phyloP scores from a whole-genome alignment of 2,113 vertebrate genomes.

The Tenrec ecaudatus region DNA sequence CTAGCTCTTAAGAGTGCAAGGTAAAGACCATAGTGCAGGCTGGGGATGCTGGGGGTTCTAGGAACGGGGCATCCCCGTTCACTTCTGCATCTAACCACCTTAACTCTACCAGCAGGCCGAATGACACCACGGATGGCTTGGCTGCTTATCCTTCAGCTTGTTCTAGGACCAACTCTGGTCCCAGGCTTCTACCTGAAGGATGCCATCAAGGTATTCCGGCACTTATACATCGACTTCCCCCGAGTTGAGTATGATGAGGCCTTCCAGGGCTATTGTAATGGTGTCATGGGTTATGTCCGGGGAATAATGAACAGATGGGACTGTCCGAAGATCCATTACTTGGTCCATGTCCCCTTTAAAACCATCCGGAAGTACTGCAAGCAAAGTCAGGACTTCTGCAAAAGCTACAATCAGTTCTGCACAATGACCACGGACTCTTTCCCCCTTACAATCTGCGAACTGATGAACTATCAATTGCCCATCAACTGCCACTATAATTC shows the following conservation, averaged over 20 bases:
- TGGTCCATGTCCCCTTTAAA: slow-evolving; percentile 61
- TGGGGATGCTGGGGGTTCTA: not conserved
- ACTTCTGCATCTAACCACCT: not conserved
- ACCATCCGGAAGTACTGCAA: not conserved
- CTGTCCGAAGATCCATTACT: slow-evolving; percentile 70
- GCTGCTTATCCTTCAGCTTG: slow-evolving; percentile 66
- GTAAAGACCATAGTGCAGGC: not conserved
- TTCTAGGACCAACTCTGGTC: not conserved
- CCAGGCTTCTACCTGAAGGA: not conserved
- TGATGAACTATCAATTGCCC: not conserved
- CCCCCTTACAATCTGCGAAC: slow-evolving; percentile 56
- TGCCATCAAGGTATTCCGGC: slow-evolving; percentile 31
- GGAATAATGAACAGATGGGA: not conserved
- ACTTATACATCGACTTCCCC: slow-evolving; percentile 56
- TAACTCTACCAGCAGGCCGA: slow-evolving; percentile 61
- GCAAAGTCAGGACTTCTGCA: slow-evolving; percentile 69
- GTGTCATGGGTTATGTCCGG: slow-evolving; percentile 73
- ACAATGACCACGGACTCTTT: slow-evolving; percentile 41
- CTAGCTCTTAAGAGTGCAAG: not conserved
- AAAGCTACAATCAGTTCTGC: slow-evolving; percentile 73
- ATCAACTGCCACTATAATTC: slow-evolving; percentile 62
- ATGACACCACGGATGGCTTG: slow-evolving; percentile 34
- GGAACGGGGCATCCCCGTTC: not conserved
- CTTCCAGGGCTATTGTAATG: slow-evolving; percentile 73
- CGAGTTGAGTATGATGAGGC: not conserved